Evolutionary conservation across 2,113 vertebrate species (phyloP), one percentile per base, ranked within the genome.

Genomic region (Leiothrix lutea): DNA sequence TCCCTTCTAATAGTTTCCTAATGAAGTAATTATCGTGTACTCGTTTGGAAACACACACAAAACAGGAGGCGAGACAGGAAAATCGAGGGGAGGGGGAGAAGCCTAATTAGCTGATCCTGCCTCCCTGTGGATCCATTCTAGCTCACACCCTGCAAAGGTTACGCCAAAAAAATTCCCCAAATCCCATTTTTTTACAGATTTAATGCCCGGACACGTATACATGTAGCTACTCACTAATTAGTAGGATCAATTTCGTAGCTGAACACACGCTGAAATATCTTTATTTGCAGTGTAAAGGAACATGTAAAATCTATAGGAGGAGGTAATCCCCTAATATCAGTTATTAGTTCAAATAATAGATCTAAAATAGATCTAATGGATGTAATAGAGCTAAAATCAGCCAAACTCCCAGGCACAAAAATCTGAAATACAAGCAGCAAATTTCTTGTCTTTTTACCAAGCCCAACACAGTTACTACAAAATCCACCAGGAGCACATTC

Each of bases 1-100:
- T 91, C 72, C 88, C 61, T 80, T 86, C 89, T 95, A 92, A 96
- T 95, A 92, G 86, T 95, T 97, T 95, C 89, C 92, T 95, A 95
- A 95, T 96, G 94, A 92, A 97, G 94, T 95, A 95, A 94, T 95
- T 95, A 91, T 67, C 28, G 7, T n/a, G 80, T 77, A 23, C 51
- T 65, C 9, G 1, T 92, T 86, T 57, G 83, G 95, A 74, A 92
- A 77, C 16, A 15, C 1, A 67, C 62, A 67, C 62, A 65, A 60
- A 80, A 51, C 11, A 73, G 58, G 71, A 94, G 45, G 50, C 15
- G 33, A 65, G 75, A 88, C 11, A 7, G 24, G 70, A 50, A 71
- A 88, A 71, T 53, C 28, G 16, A 44, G 67, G 14, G 31, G 28
- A 22, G 38, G 35, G n/a, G 44, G n/a, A 73, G 47, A 70, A 70